These are phyloP conservation scores for Cygnus olor DNA, from an alignment of 2,797 vertebrate species.

Conservation along the genomic window DNA sequence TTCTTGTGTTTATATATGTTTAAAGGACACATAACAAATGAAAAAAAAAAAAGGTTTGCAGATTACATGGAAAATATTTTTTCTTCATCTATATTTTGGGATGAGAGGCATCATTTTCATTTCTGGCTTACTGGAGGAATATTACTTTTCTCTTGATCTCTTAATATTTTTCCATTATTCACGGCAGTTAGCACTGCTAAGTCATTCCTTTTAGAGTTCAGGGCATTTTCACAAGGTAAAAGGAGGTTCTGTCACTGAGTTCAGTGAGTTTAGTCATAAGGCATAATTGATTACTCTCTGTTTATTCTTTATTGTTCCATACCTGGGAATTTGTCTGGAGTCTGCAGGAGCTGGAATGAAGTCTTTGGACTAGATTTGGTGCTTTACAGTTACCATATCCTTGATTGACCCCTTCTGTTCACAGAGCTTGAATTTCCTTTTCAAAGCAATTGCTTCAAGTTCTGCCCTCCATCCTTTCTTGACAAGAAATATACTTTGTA, in stretches of 20 bases:
- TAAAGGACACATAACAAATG: background rate
- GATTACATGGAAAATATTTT: background rate
- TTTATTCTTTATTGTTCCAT: background rate
- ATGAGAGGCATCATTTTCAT: background rate
- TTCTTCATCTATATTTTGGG: background rate
- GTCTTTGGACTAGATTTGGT: background rate
- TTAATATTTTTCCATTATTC: background rate
- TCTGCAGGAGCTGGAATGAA: background rate
- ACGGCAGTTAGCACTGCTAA: background rate
- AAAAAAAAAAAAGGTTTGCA: background rate
- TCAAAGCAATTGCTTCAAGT: slow-evolving; percentile 4
- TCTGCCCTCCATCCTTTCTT: background rate
- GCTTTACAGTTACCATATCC: background rate
- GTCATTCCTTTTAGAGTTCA: background rate
- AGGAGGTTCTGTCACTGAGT: background rate
- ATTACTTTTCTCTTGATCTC: background rate
- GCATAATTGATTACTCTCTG: background rate
- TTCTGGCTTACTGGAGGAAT: background rate
- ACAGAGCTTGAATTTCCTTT: background rate
- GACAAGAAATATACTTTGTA: background rate
- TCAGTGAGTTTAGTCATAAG: background rate
- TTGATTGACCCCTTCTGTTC: background rate
- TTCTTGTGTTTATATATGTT: background rate
- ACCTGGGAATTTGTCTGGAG: background rate
- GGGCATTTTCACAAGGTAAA: background rate